Evolutionary conservation across 2,888 invertebrate species (phyloP).

Genomic region (Leptogaster cylindrica): DNA sequence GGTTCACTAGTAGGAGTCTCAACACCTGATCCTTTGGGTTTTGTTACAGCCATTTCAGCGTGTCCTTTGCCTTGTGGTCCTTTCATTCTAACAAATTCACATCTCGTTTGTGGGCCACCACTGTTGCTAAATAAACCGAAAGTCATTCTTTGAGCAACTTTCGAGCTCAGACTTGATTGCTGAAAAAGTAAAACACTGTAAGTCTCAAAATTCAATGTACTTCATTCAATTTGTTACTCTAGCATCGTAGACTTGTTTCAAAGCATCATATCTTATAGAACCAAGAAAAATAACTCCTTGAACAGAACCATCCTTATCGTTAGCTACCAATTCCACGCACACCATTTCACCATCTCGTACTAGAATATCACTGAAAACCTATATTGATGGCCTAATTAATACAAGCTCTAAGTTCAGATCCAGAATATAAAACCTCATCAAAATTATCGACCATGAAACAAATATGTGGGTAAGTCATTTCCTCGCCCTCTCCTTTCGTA

Average conservation of each 20-base stretch:
- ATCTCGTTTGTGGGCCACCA: conserved; percentile 75
- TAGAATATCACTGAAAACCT: conserved; percentile 96
- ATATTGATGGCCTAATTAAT: conserved; percentile 58
- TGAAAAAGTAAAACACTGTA: conserved; percentile 52
- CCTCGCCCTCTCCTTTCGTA: conserved; percentile 96
- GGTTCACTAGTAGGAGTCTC: conserved; percentile 96
- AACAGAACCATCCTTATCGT: conserved; percentile 82
- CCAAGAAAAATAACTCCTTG: conserved; percentile 97
- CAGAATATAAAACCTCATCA: conserved; percentile 84
- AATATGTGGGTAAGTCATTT: conserved; percentile 98
- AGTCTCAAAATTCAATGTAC: background rate
- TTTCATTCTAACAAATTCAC: conserved; percentile 98
- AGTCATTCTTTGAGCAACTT: conserved; percentile 95
- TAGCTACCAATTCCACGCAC: conserved; percentile 95
- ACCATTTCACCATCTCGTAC: conserved; percentile 99
- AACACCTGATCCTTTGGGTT: conserved; percentile 88
- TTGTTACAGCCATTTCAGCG: conserved; percentile 97
- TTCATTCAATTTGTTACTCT: conserved; percentile 71
- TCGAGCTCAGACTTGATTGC: conserved; percentile 91
- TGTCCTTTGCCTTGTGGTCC: conserved; percentile 96
- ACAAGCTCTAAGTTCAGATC: no score
- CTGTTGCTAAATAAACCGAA: conserved; percentile 85
- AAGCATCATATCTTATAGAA: conserved; percentile 95
- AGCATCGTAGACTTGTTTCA: conserved; percentile 95
- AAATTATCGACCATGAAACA: conserved; percentile 99